These are phyloP conservation scores for Staurois parvus DNA, from an alignment of 2,797 vertebrate species.

Conservation along the genomic window DNA sequence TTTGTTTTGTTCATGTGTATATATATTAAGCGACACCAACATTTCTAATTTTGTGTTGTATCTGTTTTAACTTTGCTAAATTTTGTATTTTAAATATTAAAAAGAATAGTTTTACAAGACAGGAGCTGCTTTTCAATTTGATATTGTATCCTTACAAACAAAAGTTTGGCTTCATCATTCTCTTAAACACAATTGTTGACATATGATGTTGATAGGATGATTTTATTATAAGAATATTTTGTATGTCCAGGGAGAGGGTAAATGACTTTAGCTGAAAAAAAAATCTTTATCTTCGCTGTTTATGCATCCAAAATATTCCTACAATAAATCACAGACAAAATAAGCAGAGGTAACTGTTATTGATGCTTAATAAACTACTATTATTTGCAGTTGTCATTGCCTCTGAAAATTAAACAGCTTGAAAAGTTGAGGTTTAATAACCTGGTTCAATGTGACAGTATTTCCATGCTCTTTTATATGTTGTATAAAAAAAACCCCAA, in stretches of 20 bases:
- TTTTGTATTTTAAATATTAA: slow-evolving; percentile 58
- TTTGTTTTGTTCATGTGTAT: slow-evolving; percentile 30
- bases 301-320: no score
- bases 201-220: neutral
- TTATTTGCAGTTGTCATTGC: no score
- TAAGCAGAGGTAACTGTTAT: no score
- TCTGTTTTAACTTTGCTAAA: slow-evolving; percentile 35
- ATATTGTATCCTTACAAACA: neutral
- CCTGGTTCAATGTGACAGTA: neutral
- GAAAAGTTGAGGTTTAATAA: neutral
- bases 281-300: no score
- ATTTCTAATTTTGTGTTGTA: slow-evolving; percentile 38
- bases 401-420: neutral
- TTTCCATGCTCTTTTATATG: neutral
- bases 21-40: slow-evolving; percentile 23
- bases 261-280: neutral
- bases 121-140: slow-evolving; percentile 7
- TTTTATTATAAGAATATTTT: neutral
- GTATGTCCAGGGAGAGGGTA: neutral
- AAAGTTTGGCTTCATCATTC: neutral
- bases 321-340: no score
- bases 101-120: slow-evolving; percentile 9
- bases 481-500: neutral
- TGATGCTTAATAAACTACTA: no score
- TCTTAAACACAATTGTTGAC: neutral